A percentile compares a stretch with the other conserved stretches of the same genome.
phyloP scores from a whole-genome alignment of 1,140 invertebrate species.

The Calosoma granatense region DNA sequence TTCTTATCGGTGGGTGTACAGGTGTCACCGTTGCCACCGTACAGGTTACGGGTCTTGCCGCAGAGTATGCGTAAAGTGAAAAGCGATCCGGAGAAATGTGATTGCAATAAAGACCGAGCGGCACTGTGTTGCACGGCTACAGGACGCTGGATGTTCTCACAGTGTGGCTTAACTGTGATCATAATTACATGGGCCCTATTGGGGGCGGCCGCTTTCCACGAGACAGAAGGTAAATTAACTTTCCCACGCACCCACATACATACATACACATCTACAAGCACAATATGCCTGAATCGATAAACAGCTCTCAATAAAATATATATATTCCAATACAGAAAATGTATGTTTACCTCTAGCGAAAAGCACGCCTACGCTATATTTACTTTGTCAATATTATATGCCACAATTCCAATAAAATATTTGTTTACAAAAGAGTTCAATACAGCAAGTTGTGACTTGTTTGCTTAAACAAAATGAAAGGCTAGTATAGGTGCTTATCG shows the following conservation, averaged over 20 bases:
- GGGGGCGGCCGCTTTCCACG: slow-evolving; percentile 45
- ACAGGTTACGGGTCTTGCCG: slow-evolving; percentile 40
- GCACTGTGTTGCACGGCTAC: slow-evolving; percentile 21
- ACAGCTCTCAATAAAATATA: not conserved
- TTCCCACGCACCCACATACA: slow-evolving; percentile 3
- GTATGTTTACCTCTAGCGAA: too few species aligned
- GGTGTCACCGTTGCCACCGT: slow-evolving; percentile 34
- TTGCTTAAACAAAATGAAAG: too few species aligned
- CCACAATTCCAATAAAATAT: too few species aligned
- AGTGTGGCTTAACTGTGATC: slow-evolving; percentile 40
- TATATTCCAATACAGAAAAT: not conserved
- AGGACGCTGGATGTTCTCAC: slow-evolving; percentile 32
- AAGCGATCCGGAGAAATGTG: slow-evolving; percentile 21
- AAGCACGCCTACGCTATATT: too few species aligned
- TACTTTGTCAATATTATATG: too few species aligned
- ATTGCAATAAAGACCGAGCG: slow-evolving; percentile 18
- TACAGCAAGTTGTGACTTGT: too few species aligned
- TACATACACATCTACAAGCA: not conserved
- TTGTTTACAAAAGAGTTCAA: too few species aligned
- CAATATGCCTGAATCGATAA: not conserved
- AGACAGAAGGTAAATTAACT: slow-evolving; percentile 43
- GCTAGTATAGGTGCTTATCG: too few species aligned
- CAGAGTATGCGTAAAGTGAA: slow-evolving; percentile 28
- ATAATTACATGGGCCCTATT: slow-evolving; percentile 44
- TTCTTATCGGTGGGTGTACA: slow-evolving; percentile 31